phyloP scores from a whole-genome alignment of 2,113 vertebrate genomes.

The Pycnonotus jocosus region DNA sequence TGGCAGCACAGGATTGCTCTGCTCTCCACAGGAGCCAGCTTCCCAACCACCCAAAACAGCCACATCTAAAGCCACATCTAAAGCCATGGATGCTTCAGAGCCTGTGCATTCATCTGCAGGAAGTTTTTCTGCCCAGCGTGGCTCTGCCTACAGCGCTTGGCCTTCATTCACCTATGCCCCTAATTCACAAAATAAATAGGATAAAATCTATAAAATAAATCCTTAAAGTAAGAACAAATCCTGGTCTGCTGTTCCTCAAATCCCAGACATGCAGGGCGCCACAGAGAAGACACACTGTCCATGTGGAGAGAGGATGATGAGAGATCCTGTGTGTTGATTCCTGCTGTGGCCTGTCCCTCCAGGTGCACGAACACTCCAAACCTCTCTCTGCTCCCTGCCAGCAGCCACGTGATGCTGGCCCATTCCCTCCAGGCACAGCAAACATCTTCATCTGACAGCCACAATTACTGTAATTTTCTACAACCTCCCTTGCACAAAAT shows the following conservation, averaged over 20 bases:
- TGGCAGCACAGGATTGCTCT: not conserved
- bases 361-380: not conserved
- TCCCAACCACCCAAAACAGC: not conserved
- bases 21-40: not conserved
- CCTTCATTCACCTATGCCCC: not conserved
- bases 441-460: not conserved
- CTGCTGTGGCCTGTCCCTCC: not conserved
- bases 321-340: not conserved
- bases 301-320: accelerated
- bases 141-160: not conserved
- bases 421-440: conserved; percentile 16
- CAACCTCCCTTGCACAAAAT: conserved; percentile 17
- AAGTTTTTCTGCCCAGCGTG: not conserved
- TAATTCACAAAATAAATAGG: not conserved
- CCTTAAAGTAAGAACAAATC: not conserved
- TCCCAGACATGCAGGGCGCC: accelerated
- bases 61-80: not conserved
- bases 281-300: not conserved
- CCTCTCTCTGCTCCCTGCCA: not conserved
- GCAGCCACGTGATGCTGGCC: not conserved
- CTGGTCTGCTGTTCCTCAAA: not conserved
- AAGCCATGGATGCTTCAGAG: not conserved
- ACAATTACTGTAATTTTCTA: conserved; percentile 54
- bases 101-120: not conserved
- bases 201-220: not conserved